Evolutionary conservation across 2,797 vertebrate species (phyloP).

Genomic region (Anabacerthia variegaticeps): DNA sequence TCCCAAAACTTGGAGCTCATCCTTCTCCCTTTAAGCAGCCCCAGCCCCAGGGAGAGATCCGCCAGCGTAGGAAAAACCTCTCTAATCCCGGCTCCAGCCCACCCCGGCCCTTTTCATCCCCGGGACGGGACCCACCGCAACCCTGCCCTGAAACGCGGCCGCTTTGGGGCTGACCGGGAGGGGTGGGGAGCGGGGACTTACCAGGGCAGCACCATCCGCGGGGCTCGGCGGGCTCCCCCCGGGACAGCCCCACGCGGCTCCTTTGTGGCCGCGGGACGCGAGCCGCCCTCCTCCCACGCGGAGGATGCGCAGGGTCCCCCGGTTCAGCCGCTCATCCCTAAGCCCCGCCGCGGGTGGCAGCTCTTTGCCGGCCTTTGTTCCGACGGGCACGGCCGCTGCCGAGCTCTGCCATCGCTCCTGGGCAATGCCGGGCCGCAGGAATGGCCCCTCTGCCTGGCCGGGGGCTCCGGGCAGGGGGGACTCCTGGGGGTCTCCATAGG

Average conservation of each 20-base stretch:
- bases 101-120: not conserved
- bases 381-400: slow-evolving; percentile 30
- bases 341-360: not conserved
- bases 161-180: slow-evolving; percentile 10
- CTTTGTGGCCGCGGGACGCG: not conserved
- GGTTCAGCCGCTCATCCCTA: slow-evolving; percentile 53
- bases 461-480: slow-evolving; percentile 41
- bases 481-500: slow-evolving; percentile 71
- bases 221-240: slow-evolving; percentile 20
- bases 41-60: not conserved
- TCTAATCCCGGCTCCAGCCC: not conserved
- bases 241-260: slow-evolving; percentile 58
- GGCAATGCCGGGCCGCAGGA: slow-evolving; percentile 63
- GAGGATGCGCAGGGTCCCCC: not conserved
- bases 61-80: not conserved
- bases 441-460: slow-evolving; percentile 62
- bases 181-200: slow-evolving; percentile 57
- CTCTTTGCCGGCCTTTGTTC: slow-evolving; percentile 73
- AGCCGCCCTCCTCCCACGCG: not conserved
- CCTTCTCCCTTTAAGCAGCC: not conserved
- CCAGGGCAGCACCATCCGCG: slow-evolving; percentile 31
- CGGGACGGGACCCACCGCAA: not conserved
- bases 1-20: not conserved
- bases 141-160: not conserved
- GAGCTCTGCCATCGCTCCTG: slow-evolving; percentile 54